Base-by-base conservation (phyloP, 2,113 vertebrate genomes). In the Cariama cristata region DNA sequence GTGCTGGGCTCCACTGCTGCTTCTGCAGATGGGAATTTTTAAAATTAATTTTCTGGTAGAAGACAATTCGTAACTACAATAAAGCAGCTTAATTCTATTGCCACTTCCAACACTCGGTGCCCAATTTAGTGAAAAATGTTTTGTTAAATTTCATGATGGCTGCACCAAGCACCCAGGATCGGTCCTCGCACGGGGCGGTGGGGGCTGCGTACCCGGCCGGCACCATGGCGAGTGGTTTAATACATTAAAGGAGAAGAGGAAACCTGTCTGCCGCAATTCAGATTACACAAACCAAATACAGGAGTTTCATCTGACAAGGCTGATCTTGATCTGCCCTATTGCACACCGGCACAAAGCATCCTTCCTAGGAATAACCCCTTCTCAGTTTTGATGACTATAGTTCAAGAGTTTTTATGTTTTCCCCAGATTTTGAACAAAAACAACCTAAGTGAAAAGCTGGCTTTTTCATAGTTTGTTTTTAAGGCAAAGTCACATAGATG, bases 151-250 rank as follows among this genome's bases (percentile, higher is more conserved):
- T 62, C 20, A 1, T 2, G 22, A 30, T 9, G 42, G 38, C 32
- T 27, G 52, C 32, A n/a, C 8, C 16, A 33, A 60, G 77, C 87
- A 50, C 32, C 32, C 45, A 16, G 33, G 59, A 19, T 30, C 9
- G 9, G 52, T 59, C 58, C 55, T 55, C 1, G 2, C 19, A 15
- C 2, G 28, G 42, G 60, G 32, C 6, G 2, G 19, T 9, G 1
- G 14, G 56, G 58, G 56, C 40, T n/a, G n/a, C 5, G 19, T 20
- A 11, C 38, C 35, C 1, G 3, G 45, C 40, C 49, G 6, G 75
- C 49, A 11, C 49, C 28, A 2, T 2, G 66, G n/a, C 3, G 19
- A n/a, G 35, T 4, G 49, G 30, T 30, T 71, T 53, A 56, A 47
- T 23, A 22, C 20, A 3, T 33, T 30, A 13, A 79, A 67, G 56